Base-by-base conservation (phyloP, 2,888 invertebrate species). In the Xiphydria camelus region DNA sequence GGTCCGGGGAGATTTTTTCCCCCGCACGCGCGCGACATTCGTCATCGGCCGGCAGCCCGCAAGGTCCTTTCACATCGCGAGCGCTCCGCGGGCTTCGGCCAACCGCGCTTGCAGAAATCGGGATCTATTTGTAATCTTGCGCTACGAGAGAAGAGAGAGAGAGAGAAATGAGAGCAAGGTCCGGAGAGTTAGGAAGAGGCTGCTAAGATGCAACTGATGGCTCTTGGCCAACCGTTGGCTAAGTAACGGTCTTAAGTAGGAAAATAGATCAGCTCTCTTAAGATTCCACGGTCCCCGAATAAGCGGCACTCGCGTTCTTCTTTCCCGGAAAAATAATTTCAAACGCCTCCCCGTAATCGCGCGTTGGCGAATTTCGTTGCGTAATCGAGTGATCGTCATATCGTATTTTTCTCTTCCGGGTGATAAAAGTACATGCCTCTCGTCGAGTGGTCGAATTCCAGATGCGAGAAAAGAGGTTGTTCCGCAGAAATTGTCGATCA, bases 161-260 rank as follows among this genome's bases (percentile, higher is more conserved):
- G 32, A 55, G 71, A 67, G 72, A 74, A 74, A 75, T 70, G 73
- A 66, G 74, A 73, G 73, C 73, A 75, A 75, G 74, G 74, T 75
- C 68, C 72, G 64, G 62, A 62, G 66, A 73, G 71, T 73, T 72
- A 72, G 70, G 73, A 73, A 71, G 73, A 71, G 62, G 64, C 66
- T 66, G 69, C 70, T 72, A 70, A 73, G 64, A 68, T 71, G 71
- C 71, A 73, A 70, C 68, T 64, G 62, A 57, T 73, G 74, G 74
- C 71, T 60, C 55, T 52, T 49, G 54, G 73, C 73, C 74, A 74
- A 68, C 49, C 59, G 55, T 66, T 64, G 62, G 66, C 68, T 63
- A 66, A 71, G 61, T 66, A 63, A 61, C 62, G 62, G 62, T 66
- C 68, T 68, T 56, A 53, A 55, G 61, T 57, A 57, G 66, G 66